Base-by-base conservation (phyloP, 92 coral and sea anemone species). In the Desmophyllum pertusum region DNA sequence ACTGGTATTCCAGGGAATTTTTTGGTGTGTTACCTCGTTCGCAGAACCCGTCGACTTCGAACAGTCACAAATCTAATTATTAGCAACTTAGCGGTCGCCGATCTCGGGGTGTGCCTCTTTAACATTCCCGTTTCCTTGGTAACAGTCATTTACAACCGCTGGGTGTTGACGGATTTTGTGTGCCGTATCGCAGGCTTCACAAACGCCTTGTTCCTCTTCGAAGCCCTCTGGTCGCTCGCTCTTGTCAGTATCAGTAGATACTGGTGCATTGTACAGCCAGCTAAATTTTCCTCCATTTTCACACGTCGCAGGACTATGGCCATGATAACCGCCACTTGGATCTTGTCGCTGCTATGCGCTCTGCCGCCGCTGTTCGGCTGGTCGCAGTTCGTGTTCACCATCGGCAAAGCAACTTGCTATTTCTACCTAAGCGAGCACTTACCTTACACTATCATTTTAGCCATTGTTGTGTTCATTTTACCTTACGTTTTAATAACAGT, bases 1-100 rank as follows among this genome's bases (percentile, higher is more conserved):
- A 91, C 97, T 10, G 97, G 97, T 29, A 88, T 93, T 64, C 93
- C 93, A 1, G 97, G 97, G 37, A 93, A 93, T 69, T 76, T 92
- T 41, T 76, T 93, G 51, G 93, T 93, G 18, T 93, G 97, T 53
- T 91, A 91, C 78, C 88, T 93, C 23, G 97, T 93, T 65, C 89
- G 91, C 15, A 82, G 94, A 50, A 93, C 92, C 13, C 90, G 88
- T 9, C 82, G 94, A 27, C 92, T 93, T 73, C 88, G 92, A 33
- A 93, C 91, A 52, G 97, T 93, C 21, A 93, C 97, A 52, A 93
- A 93, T 66, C 73, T 91, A 1, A 93, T 93, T 42, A 91, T 93
- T 15, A 91, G 97, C 73, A 93, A 93, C 79, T 74, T 93, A 45
- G 97, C 97, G 6, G 92, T 92, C 6, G 92, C 97, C 11, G 97